Conservation (phyloP, 2,888 invertebrate genomes). For the Abscondita cerata region DNA sequence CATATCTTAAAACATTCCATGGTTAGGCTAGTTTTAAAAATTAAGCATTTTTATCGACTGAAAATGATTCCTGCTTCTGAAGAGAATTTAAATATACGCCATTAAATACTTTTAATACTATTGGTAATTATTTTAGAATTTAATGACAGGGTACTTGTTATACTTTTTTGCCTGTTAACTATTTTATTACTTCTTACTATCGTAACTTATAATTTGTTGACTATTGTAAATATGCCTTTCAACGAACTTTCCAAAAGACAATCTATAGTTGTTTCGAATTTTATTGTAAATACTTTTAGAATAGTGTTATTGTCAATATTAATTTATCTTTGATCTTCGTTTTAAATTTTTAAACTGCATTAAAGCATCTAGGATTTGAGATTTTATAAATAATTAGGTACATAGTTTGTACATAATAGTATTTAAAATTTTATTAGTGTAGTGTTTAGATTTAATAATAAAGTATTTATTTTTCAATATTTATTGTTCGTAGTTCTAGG, state of each 20-base stretch:
- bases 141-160: conserved; percentile 43
- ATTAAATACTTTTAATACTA: too few species aligned
- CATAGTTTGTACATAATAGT: conserved; percentile 33
- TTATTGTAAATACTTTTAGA: conserved; percentile 39
- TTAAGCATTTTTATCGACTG: neutral
- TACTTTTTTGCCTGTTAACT: conserved; percentile 3
- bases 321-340: conserved; percentile 40
- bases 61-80: too few species aligned
- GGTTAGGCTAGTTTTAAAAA: conserved; percentile 6
- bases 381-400: conserved; percentile 42
- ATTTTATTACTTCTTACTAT: conserved; percentile 1
- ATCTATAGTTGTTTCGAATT: conserved; percentile 45
- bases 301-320: conserved; percentile 37
- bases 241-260: conserved; percentile 52
- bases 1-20: conserved; percentile 29
- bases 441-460: conserved; percentile 22
- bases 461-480: conserved; percentile 33
- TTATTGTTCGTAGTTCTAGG: conserved; percentile 25
- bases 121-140: conserved; percentile 36
- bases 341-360: conserved; percentile 53
- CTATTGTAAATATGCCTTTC: conserved; percentile 41
- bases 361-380: conserved; percentile 57
- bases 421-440: conserved; percentile 25
- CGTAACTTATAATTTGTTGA: conserved; percentile 13
- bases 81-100: too few species aligned